Base-by-base conservation (phyloP, 2,797 vertebrate genomes). In the Halcyon chelicuti region DNA sequence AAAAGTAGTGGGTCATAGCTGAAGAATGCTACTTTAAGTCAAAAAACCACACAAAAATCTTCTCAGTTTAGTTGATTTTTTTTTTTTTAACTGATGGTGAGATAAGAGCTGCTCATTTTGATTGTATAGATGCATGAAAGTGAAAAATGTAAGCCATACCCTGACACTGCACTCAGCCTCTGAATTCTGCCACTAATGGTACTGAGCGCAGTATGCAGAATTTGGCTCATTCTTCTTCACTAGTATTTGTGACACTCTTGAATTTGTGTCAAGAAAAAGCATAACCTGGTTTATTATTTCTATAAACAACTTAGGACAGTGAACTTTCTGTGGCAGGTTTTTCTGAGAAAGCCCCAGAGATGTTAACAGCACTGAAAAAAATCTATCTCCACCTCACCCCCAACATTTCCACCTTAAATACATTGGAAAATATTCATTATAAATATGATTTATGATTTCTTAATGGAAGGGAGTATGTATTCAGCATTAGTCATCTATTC, bases 401-500 rank as follows among this genome's bases (percentile, higher is more conserved):
- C 19, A 57, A 11, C 0, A 4, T 65, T 90, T 40, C 19, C 17
- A 49, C 19, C 25, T 78, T 55, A 60, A 73, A 58, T 31, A 35
- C 3, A 16, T 2, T 42, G 26, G 21, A 42, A 95, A 91, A 39
- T 18, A 44, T 42, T 78, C 4, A 42, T 86, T 85, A 86, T 63
- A 55, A 66, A 55, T 46, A 25, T 23, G 29, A 9, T 44, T 54
- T 67, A 4, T 35, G 49, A 35, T 70, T 93, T 71, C 65, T 37
- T 5, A 39, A n/a, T 61, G 39, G 10, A 40, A 44, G 14, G 40
- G 40, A 23, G 5, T 19, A 12, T 72, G 22, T 72, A 19, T 75
- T 90, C 28, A 49, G 35, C 81, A 37, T 91, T 80, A 46, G 51
- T 86, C 31, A 55, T 75, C 57, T 71, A 35, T 88, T 91, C 82